Evolutionary conservation across 1,140 invertebrate species (phyloP).

Genomic region (Drosophila orena): DNA sequence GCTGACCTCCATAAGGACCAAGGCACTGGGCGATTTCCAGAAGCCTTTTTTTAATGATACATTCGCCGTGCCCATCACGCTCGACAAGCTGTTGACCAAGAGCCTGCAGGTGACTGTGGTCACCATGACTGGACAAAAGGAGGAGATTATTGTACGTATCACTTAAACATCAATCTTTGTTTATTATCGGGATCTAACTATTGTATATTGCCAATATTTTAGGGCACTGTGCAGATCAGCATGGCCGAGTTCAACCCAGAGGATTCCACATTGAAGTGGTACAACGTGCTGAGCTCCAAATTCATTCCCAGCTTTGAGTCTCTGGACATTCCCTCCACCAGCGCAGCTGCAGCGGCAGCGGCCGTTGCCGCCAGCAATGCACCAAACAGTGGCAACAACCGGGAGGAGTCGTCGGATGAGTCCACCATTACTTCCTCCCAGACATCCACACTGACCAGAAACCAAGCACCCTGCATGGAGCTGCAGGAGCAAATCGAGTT

Average conservation of each 20-base stretch:
- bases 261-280: conserved; percentile 94
- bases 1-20: conserved; percentile 89
- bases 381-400: conserved; percentile 52
- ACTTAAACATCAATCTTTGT: too few relatives aligned
- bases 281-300: conserved; percentile 96
- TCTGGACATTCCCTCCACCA: conserved; percentile 83
- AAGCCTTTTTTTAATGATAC: conserved; percentile 93
- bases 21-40: conserved; percentile 89
- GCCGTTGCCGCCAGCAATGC: conserved; percentile 60
- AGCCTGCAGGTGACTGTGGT: conserved; percentile 96
- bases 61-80: conserved; percentile 90
- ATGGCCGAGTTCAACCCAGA: conserved; percentile 96
- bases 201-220: conserved; percentile 51
- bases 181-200: too few relatives aligned
- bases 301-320: conserved; percentile 89
- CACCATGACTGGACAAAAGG: conserved; percentile 88
- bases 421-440: conserved; percentile 98
- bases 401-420: conserved; percentile 98
- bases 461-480: conserved; percentile 89
- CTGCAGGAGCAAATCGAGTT: conserved; percentile 87
- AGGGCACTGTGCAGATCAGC: conserved; percentile 98
- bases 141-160: conserved; percentile 92
- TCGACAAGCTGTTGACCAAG: conserved; percentile 92
- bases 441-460: conserved; percentile 97
- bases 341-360: conserved; percentile 67